A percentile compares a stretch with the other conserved stretches of the same genome.
Conservation (phyloP, 2,113 vertebrate species). For the Saguinus imperator region DNA sequence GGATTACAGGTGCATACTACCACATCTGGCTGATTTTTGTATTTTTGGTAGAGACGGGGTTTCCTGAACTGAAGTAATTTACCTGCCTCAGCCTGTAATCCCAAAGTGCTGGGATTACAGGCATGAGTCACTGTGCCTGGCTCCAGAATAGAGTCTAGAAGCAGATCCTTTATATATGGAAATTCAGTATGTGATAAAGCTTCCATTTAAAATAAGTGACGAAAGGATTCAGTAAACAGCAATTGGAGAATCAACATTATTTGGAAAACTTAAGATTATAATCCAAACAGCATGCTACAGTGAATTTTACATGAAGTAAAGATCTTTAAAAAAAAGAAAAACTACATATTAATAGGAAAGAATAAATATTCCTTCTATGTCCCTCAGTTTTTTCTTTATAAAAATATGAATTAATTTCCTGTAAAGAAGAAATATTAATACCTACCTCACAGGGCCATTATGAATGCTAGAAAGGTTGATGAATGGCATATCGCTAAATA, state of each 20-base stretch:
- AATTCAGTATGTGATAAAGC: neutral
- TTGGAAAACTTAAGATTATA: conserved; percentile 31
- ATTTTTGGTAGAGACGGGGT: too few species aligned
- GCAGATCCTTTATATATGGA: neutral
- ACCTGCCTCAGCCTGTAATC: too few species aligned
- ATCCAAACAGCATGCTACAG: neutral
- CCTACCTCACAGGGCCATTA: neutral
- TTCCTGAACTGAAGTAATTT: too few species aligned
- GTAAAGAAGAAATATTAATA: conserved; percentile 2
- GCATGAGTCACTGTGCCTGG: too few species aligned
- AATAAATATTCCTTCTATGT: neutral
- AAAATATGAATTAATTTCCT: too few species aligned
- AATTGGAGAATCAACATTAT: neutral
- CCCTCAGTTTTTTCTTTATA: neutral
- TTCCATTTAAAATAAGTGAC: neutral
- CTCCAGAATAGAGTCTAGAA: neutral
- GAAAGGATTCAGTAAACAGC: neutral
- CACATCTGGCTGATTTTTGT: too few species aligned
- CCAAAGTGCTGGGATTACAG: too few species aligned
- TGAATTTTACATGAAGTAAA: conserved; percentile 36
- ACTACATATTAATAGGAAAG: neutral
- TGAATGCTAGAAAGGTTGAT: neutral
- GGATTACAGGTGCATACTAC: too few species aligned
- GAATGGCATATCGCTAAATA: neutral
- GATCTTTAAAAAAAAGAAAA: neutral